Evolutionary conservation across 2,113 vertebrate genomes (phyloP), one percentile per base, ranked within the genome.

Genomic region (Mirounga angustirostris): DNA sequence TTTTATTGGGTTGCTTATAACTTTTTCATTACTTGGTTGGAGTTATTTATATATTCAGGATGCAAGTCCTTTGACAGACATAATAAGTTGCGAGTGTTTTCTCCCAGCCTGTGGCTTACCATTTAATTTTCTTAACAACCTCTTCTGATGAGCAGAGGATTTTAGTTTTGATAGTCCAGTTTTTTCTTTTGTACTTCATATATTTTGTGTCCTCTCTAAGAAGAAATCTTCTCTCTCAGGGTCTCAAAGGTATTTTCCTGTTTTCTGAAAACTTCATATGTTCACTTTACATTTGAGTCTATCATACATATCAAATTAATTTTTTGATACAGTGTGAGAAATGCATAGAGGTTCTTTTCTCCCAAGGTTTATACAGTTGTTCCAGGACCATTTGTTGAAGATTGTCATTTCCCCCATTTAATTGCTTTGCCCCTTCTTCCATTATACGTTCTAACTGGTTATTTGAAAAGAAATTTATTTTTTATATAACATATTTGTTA

Each of bases 391-490:
- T 94, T 67, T 71, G 59, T 63, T 89, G 36, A 16, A 81, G 50
- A 86, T 54, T 52, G 1, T 89, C 33, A 54, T 91, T 88, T 79
- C 46, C 52, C 7, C 30, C 52, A 40, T 11, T 63, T 67, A 85
- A 54, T 46, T 50, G 58, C 73, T 65, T 90, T 78, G 94, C 21
- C 33, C 26, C 26, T 95, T 82, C 50, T 54, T 78, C 40, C 36
- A 26, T 58, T 92, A 14, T 76, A 65, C 52, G 76, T 91, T 81
- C 46, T 89, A 87, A 74, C 63, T 65, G 8, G 5, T 63, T 87
- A 61, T 58, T 88, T 83, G 59, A 78, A 65, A 94, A 78, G 16
- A 85, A 96, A 84, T 65, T 46, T 59, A 93, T 89, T 82, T 93
- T 78, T 56, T 76, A 82, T 19, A 28, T 61, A 90, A 50, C 8